Percentiles rank a stretch among this genome's conserved stretches.
phyloP scores from a whole-genome alignment of 2,797 vertebrate genomes.

The Hydrophis major region DNA sequence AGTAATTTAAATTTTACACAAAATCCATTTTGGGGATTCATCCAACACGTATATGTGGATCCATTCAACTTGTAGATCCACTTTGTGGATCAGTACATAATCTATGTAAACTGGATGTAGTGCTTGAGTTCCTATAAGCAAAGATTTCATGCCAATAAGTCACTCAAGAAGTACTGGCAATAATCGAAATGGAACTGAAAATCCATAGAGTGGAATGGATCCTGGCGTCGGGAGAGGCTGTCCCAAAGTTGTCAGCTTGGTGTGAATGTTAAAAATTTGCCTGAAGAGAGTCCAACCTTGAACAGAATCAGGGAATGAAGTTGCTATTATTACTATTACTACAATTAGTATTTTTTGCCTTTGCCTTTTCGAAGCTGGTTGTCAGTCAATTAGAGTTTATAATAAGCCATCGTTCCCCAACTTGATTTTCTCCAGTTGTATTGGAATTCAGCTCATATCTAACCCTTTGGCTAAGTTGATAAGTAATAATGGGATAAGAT shows the following conservation, averaged over 20 bases:
- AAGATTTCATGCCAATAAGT: not conserved
- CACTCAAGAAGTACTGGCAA: not conserved
- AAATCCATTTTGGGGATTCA: not conserved
- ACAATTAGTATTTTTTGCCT: not conserved
- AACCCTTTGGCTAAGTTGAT: not conserved
- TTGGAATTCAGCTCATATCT: not conserved
- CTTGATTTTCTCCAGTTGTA: not conserved
- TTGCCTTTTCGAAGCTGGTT: not conserved
- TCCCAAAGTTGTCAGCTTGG: not conserved
- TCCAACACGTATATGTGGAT: not conserved
- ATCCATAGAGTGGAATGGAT: not conserved
- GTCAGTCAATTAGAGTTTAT: not conserved
- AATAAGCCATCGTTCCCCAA: not conserved
- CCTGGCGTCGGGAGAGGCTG: not conserved
- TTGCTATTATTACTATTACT: not conserved
- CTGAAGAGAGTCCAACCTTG: not conserved
- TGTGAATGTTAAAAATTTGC: not conserved
- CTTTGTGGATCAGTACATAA: not conserved
- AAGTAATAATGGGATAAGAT: not conserved
- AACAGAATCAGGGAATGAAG: not conserved
- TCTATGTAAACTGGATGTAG: not conserved
- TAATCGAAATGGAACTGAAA: not conserved
- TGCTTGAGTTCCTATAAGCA: not conserved
- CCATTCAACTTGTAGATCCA: not conserved
- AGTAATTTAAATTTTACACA: not conserved